phyloP scores from a whole-genome alignment of 1,140 invertebrate species.

The Pseudobourletiella spinata region DNA sequence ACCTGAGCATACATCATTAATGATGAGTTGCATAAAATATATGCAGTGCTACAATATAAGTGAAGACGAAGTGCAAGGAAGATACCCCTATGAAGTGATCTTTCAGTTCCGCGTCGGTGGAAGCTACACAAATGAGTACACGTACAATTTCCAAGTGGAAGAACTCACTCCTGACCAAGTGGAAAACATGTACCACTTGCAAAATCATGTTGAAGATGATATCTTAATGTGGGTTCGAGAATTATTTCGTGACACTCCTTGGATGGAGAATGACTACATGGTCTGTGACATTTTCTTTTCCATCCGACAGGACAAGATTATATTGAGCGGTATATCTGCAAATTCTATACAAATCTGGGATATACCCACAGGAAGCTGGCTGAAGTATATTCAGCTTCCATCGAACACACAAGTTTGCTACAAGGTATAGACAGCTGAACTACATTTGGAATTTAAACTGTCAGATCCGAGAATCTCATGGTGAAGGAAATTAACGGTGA shows the following conservation, averaged over 20 bases:
- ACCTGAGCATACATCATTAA: no score
- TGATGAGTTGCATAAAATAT: no score
- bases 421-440: no score
- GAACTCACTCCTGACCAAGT: background rate
- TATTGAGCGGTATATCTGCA: background rate
- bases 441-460: no score
- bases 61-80: background rate
- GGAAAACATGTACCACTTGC: background rate
- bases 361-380: background rate
- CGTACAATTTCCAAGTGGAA: background rate
- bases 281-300: background rate
- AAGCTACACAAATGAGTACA: background rate
- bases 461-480: no score
- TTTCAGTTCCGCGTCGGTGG: background rate
- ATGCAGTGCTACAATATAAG: slow-evolving; percentile 1
- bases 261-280: background rate
- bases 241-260: background rate
- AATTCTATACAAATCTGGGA: background rate
- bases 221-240: background rate
- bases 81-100: background rate
- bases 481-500: no score
- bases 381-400: background rate
- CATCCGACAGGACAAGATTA: background rate
- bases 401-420: background rate
- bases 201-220: background rate